These are phyloP conservation scores for Hipposideros larvatus DNA, from an alignment of 2,797 vertebrate species.

Conservation along the genomic window DNA sequence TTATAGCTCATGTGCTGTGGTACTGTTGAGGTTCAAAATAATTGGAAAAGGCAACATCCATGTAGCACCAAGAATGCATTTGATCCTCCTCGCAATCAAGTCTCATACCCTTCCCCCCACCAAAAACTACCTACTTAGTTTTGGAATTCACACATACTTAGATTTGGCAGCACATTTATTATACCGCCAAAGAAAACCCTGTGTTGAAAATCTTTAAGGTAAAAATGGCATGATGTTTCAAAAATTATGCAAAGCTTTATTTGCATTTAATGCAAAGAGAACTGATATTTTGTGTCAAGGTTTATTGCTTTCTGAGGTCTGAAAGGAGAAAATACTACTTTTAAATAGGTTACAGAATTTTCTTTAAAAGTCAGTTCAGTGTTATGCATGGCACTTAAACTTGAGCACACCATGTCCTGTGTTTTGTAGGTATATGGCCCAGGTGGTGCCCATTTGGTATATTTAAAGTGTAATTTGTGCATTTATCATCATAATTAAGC, in stretches of 20 bases:
- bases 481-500: constrained; percentile 85
- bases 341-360: not conserved
- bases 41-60: not conserved
- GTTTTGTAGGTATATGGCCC: not conserved
- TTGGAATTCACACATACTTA: not conserved
- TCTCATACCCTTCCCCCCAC: not conserved
- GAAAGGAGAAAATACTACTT: not conserved
- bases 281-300: not conserved
- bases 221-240: not conserved
- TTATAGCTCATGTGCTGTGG: not conserved
- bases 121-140: constrained; percentile 15
- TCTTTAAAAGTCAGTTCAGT: not conserved
- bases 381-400: not conserved
- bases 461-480: constrained; percentile 76
- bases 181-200: not conserved
- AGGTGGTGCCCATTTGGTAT: not conserved
- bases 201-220: constrained; percentile 19
- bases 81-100: not conserved
- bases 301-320: constrained; percentile 4
- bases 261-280: constrained; percentile 42
- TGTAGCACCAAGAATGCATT: not conserved
- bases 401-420: not conserved
- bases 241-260: not conserved
- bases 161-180: not conserved
- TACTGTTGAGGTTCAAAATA: not conserved